phyloP scores from a whole-genome alignment of 2,113 vertebrate species.

The Aphyosemion australe region DNA sequence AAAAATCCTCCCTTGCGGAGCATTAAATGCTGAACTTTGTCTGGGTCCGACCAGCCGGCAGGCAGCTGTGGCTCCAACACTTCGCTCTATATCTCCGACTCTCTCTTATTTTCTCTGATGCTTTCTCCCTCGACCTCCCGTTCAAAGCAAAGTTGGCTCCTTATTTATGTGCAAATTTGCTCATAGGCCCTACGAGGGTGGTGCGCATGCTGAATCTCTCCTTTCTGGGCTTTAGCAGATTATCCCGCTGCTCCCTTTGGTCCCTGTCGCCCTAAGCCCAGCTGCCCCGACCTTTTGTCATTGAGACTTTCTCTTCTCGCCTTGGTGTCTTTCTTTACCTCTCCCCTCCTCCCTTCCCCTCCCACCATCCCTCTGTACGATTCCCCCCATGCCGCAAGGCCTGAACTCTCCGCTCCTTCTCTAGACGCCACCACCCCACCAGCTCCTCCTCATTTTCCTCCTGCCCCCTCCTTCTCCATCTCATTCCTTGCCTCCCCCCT shows the following conservation, averaged over 20 bases:
- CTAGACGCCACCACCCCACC: conserved; percentile 57
- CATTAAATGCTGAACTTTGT: conserved; percentile 65
- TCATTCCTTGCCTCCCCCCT: conserved; percentile 66
- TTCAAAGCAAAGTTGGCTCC: conserved; percentile 84
- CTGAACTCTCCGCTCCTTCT: conserved; percentile 61
- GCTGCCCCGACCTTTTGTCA: conserved; percentile 92
- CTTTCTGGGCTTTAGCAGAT: conserved; percentile 90
- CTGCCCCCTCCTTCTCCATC: conserved; percentile 50
- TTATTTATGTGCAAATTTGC: conserved; percentile 91
- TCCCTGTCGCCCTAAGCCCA: conserved; percentile 83
- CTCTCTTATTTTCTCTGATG: conserved; percentile 67
- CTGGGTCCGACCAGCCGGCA: conserved; percentile 58
- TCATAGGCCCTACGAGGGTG: conserved; percentile 84
- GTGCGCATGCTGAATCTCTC: conserved; percentile 79
- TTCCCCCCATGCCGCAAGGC: conserved; percentile 57
- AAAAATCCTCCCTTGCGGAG: conserved; percentile 26
- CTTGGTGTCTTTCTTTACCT: conserved; percentile 77
- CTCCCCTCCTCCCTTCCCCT: conserved; percentile 42
- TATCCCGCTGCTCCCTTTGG: conserved; percentile 83
- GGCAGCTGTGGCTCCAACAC: conserved; percentile 71
- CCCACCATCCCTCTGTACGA: conserved; percentile 54
- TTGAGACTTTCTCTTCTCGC: conserved; percentile 80
- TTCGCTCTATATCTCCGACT: conserved; percentile 59
- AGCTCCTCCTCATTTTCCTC: conserved; percentile 41
- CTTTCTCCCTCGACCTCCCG: conserved; percentile 78